A percentile compares a stretch with the other conserved stretches of the same genome.
Conservation (phyloP, 2,113 vertebrate species). For the Limnothrissa miodon region DNA sequence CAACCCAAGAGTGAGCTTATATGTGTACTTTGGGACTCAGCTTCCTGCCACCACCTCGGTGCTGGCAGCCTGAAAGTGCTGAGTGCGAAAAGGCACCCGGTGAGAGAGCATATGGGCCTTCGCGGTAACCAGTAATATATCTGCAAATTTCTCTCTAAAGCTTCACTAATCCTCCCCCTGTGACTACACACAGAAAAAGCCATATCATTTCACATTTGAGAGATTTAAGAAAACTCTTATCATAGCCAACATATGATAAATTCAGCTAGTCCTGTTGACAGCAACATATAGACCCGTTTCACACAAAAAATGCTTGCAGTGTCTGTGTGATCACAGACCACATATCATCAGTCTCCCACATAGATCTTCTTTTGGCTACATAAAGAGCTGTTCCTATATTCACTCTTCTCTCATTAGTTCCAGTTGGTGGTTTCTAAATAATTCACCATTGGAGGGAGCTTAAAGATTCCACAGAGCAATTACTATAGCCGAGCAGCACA, state of each 20-base stretch:
- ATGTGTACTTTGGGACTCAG: neutral
- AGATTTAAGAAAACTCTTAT: neutral
- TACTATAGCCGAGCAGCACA: neutral
- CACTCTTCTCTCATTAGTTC: conserved; percentile 43
- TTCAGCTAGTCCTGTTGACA: neutral
- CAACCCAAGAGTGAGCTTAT: neutral
- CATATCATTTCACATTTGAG: conserved; percentile 27
- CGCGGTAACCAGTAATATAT: conserved; percentile 60
- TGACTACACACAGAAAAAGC: conserved; percentile 43
- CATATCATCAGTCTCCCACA: conserved; percentile 2
- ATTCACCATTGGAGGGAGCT: conserved; percentile 55
- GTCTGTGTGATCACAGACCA: neutral
- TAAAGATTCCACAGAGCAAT: conserved; percentile 46
- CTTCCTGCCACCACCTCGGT: conserved; percentile 24
- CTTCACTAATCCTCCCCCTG: conserved; percentile 50
- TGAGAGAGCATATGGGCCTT: conserved; percentile 66
- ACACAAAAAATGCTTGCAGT: conserved; percentile 28
- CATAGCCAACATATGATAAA: neutral
- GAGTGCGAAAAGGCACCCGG: conserved; percentile 57
- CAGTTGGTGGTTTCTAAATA: conserved; percentile 51
- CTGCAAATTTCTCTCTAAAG: conserved; percentile 39
- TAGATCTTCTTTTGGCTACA: neutral
- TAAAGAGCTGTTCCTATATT: conserved; percentile 3
- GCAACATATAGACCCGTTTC: conserved; percentile 5
- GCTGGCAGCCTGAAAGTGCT: conserved; percentile 57